Conservation (phyloP, 2,888 invertebrate species). For the Tetragnatha montana region DNA sequence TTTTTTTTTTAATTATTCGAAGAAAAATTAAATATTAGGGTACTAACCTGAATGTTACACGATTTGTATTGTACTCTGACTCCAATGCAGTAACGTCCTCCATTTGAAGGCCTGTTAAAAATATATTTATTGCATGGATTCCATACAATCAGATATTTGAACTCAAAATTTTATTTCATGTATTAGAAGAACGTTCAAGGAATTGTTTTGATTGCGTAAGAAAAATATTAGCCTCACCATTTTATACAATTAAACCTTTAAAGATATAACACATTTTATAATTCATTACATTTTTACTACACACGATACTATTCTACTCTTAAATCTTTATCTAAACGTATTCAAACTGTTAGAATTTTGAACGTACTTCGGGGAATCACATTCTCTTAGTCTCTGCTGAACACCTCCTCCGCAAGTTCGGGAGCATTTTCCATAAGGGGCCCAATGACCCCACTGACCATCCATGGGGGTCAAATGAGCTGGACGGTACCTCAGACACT, state of each 20-base stretch:
- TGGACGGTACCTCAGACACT: constrained; percentile 81
- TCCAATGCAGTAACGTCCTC: constrained; percentile 85
- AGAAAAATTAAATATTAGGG: background rate
- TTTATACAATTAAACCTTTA: too few species aligned
- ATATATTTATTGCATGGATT: background rate
- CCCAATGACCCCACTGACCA: constrained; percentile 73
- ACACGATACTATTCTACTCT: too few species aligned
- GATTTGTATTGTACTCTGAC: constrained; percentile 84
- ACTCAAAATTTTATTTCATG: too few species aligned
- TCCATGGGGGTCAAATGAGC: constrained; percentile 74
- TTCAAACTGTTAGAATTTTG: background rate
- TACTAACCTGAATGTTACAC: constrained; percentile 78
- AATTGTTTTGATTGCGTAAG: too few species aligned
- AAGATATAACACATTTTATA: background rate
- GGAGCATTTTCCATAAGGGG: constrained; percentile 83
- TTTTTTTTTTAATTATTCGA: too few species aligned
- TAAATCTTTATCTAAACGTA: too few species aligned
- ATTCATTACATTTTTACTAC: background rate
- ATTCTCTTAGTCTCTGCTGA: constrained; percentile 83
- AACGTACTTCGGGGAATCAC: constrained; percentile 82
- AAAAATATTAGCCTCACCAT: too few species aligned
- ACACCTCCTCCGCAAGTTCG: constrained; percentile 91
- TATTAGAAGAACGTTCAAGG: too few species aligned
- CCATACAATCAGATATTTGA: too few species aligned
- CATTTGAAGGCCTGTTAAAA: constrained; percentile 77